Base-by-base conservation (phyloP, 2,888 invertebrate genomes). In the Schizotus pectinicornis region DNA sequence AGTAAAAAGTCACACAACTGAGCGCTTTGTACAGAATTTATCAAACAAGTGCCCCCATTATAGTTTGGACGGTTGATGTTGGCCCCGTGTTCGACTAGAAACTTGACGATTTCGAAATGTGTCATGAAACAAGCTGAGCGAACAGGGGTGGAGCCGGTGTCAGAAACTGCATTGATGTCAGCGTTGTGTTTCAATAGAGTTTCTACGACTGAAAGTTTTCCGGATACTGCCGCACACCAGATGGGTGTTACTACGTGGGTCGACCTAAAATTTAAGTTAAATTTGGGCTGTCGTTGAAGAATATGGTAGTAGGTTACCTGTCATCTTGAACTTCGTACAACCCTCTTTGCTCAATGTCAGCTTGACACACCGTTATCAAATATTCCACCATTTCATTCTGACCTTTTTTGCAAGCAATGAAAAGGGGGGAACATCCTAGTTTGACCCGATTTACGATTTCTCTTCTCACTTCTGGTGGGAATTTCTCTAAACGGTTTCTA, bases 121-220 rank as follows among this genome's bases (percentile, higher is more conserved):
- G 94, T 91, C 94, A 95, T 94, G 80, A 93, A 95, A 80, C 95
- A 95, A 7, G 95, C 94, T 56, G 93, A 93, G 68, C 95, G 85
- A 55, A 95, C 92, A 7, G 95, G 92, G 49, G 93, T 92, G 7
- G 94, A 94, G 61, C 94, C 94, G 22, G 91, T 89, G 81, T 95
- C 95, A 0, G 92, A 92, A 38, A 89, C 85, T 36, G 93, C 91
- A 82, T 95, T 90, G n/a, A 95, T 86, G 74, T 90, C 85, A 34
- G 95, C 95, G 56, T 91, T 92, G 69, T 91, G 87, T 58, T 86
- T 84, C 12, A 92, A 85, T 53, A 96, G 84, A 77, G 87, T 88
- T 74, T 89, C 88, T 47, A 95, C 87, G 64, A 92, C 89, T 37
- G 84, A 82, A 8, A 94, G 77, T 67, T 89, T 89, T 8, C 94